Evolutionary conservation across 2,888 invertebrate species (phyloP).

Genomic region (Parasteatoda lunata): DNA sequence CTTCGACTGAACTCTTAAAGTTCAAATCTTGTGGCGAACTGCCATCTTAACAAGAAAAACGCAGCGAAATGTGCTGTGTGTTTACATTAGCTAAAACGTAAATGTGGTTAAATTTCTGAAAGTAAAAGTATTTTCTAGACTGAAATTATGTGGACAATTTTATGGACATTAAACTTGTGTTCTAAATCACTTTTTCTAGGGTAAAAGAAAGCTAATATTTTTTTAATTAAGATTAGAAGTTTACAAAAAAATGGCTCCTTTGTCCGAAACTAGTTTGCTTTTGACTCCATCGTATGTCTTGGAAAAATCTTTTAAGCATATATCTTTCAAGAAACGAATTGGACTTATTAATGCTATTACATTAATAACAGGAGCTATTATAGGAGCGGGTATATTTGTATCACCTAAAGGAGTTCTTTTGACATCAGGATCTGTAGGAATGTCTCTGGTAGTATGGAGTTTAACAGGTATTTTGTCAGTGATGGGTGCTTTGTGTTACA

Average conservation of each 20-base stretch:
- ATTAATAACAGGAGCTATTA: slow-evolving; percentile 95
- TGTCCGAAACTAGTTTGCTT: slow-evolving; percentile 21
- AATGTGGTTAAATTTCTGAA: no score
- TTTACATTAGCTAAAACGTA: no score
- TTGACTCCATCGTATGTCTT: slow-evolving; percentile 2
- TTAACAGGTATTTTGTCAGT: slow-evolving; percentile 90
- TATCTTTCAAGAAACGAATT: slow-evolving; percentile 78
- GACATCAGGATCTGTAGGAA: slow-evolving; percentile 89
- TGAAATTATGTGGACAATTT: no score
- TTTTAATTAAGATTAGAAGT: no score
- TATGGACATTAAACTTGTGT: no score
- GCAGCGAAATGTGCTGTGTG: no score
- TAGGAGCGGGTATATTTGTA: slow-evolving; percentile 96
- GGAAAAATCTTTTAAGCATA: background rate
- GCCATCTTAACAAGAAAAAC: no score
- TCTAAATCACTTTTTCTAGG: no score
- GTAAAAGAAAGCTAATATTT: no score
- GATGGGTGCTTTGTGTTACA: slow-evolving; percentile 96
- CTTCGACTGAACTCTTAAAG: no score
- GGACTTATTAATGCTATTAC: slow-evolving; percentile 91
- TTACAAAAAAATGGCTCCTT: slow-evolving; percentile 4
- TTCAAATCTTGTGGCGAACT: no score
- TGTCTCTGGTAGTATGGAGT: slow-evolving; percentile 91
- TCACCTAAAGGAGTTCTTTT: slow-evolving; percentile 92
- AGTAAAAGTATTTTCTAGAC: no score